Percentiles rank a stretch among this genome's conserved stretches.
Evolutionary conservation across 2,797 vertebrate species (phyloP).

Genomic region (Sciaenops ocellatus): DNA sequence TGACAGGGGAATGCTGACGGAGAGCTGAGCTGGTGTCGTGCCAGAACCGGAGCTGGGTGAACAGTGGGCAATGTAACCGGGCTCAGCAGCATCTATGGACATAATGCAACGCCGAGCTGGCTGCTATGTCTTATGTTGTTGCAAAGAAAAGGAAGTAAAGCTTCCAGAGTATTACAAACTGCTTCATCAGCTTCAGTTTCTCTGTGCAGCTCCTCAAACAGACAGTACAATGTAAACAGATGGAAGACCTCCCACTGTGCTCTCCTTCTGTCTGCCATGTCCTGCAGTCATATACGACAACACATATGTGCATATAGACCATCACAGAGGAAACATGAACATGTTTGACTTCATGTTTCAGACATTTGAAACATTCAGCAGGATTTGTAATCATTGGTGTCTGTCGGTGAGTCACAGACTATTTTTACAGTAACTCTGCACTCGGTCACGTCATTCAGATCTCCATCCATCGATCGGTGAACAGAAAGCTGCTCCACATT

Average conservation of each 20-base stretch:
- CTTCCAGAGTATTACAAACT: neutral
- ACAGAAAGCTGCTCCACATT: neutral
- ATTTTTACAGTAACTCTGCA: conserved; percentile 18
- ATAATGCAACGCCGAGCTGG: no score
- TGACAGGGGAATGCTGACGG: no score
- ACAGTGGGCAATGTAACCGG: no score
- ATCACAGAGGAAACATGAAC: neutral
- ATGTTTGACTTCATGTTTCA: neutral
- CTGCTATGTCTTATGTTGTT: no score
- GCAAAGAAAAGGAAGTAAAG: no score
- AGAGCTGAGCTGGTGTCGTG: no score
- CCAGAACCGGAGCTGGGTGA: no score
- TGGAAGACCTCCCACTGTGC: conserved; percentile 38
- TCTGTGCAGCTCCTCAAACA: neutral
- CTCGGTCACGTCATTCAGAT: neutral
- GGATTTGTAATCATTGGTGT: conserved; percentile 15
- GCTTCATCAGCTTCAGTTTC: neutral
- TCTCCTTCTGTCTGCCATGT: conserved; percentile 28
- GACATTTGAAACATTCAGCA: conserved; percentile 37
- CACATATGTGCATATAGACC: neutral
- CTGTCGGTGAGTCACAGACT: conserved; percentile 14
- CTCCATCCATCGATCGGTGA: conserved; percentile 4
- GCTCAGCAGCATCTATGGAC: no score
- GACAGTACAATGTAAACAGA: conserved; percentile 38
- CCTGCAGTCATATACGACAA: neutral